Conservation (phyloP, 1,140 invertebrate genomes). For the Oscheius sp. region DNA sequence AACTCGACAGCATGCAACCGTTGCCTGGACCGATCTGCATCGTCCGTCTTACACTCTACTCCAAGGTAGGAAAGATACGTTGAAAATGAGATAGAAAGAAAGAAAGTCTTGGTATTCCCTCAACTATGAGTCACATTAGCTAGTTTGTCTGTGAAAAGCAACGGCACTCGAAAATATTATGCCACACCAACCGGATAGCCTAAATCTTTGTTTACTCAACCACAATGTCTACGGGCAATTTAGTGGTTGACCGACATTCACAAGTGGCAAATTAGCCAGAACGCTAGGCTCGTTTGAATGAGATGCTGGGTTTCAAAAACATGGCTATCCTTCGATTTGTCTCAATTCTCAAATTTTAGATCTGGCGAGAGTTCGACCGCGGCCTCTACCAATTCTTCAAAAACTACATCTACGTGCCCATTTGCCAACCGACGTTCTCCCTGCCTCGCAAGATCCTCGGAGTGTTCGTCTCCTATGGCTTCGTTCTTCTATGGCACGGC, state of each 20-base stretch:
- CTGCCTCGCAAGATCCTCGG: slow-evolving; percentile 53
- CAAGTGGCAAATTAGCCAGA: too few relatives aligned
- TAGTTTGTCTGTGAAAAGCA: too few relatives aligned
- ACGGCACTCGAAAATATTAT: too few relatives aligned
- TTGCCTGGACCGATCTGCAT: slow-evolving; percentile 57
- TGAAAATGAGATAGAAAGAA: not conserved
- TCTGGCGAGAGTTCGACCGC: slow-evolving; percentile 58
- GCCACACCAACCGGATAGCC: too few relatives aligned
- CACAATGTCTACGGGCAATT: too few relatives aligned
- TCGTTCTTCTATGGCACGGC: slow-evolving; percentile 60
- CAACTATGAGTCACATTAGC: too few relatives aligned
- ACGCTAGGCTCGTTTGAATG: too few relatives aligned
- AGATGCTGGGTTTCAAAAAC: too few relatives aligned
- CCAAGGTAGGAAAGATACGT: slow-evolving; percentile 36
- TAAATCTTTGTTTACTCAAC: slow-evolving; percentile 9
- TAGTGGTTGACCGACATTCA: too few relatives aligned
- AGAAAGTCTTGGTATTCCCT: too few relatives aligned
- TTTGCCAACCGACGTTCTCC: slow-evolving; percentile 55
- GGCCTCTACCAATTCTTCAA: slow-evolving; percentile 59
- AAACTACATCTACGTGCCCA: slow-evolving; percentile 60
- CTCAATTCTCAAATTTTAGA: slow-evolving; percentile 31
- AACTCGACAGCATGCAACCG: slow-evolving; percentile 56
- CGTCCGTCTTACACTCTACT: slow-evolving; percentile 53
- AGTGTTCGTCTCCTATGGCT: slow-evolving; percentile 55
- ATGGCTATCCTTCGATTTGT: too few relatives aligned